Base-by-base conservation (phyloP, 2,888 invertebrate genomes). In the Euclidia mi region DNA sequence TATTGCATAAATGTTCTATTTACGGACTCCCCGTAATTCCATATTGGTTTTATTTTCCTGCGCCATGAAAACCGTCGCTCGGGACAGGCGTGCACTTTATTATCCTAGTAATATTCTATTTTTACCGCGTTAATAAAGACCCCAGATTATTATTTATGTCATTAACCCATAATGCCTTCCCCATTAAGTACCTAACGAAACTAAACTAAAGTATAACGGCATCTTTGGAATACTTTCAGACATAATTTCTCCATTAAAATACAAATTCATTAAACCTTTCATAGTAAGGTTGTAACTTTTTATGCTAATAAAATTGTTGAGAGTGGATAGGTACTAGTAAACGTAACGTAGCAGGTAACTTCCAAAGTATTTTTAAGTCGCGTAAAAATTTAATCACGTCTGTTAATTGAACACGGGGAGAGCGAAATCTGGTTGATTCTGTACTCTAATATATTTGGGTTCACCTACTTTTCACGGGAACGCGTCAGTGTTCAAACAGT, bases 231-330 rank as follows among this genome's bases (percentile, higher is more conserved):
- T 80, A 85, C 79, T 83, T 81, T 72, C 55, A 72, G 79, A 87
- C 87, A 87, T 83, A 81, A 85, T 88, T 85, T 79, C 76, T 81
- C 85, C 84, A 89, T 88, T 87, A 88, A 84, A 85, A 83, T 79
- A 63, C 50, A 84, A 84, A 85, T 79, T 82, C 72, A 78, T 82
- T 81, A 83, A 85, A 83, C 78, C 71, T 76, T 76, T 71, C 72
- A 67, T 63, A 68, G 67, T 74, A 73, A 81, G 79, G 70, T 80
- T 81, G 76, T 71, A 78, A 78, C 69, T 77, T 82, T 84, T 82
- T 80, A 81, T 81, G 79, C 65, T 78, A 77, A 79, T 80, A 79
- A 81, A 81, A 82, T 78, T 71, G 49, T 63, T 68, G 63, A 70
- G 56, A 74, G 74, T 67, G 71, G 64, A 74, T 76, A n/a, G n/a